phyloP scores from a whole-genome alignment of 2,888 invertebrate genomes.

The Cyaniris semiargus region DNA sequence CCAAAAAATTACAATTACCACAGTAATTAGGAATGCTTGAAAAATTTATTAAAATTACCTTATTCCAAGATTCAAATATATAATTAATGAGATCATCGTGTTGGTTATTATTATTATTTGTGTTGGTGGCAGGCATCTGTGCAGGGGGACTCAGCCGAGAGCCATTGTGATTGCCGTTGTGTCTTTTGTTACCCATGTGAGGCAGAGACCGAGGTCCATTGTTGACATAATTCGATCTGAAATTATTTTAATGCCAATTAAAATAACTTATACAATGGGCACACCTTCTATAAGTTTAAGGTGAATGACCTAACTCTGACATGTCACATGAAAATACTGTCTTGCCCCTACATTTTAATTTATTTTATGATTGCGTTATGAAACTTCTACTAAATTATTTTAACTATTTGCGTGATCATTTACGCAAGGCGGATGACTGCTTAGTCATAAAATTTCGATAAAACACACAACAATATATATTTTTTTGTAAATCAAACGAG shows the following conservation, averaged over 20 bases:
- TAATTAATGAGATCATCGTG: slow-evolving; percentile 91
- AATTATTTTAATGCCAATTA: slow-evolving; percentile 40
- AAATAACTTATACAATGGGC: not conserved
- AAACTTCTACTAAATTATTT: not conserved
- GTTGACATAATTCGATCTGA: slow-evolving; percentile 69
- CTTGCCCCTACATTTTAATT: not conserved
- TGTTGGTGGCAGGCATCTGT: slow-evolving; percentile 46
- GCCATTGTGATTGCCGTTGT: slow-evolving; percentile 52
- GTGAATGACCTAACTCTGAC: not conserved
- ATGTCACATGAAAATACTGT: not conserved
- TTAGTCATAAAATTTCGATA: not conserved
- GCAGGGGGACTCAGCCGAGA: slow-evolving; percentile 69
- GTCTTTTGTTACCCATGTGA: slow-evolving; percentile 67
- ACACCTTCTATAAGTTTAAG: not conserved
- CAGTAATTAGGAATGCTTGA: not conserved
- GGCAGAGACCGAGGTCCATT: slow-evolving; percentile 71
- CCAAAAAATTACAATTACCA: not conserved
- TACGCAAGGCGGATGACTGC: not conserved
- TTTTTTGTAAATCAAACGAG: not conserved
- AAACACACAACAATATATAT: not conserved
- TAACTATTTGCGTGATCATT: not conserved
- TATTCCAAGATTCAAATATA: slow-evolving; percentile 88
- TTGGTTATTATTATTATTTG: slow-evolving; percentile 59
- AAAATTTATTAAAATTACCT: slow-evolving; percentile 61
- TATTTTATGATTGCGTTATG: not conserved